phyloP scores from a whole-genome alignment of 1,140 invertebrate genomes.

The Drosophila cardini region DNA sequence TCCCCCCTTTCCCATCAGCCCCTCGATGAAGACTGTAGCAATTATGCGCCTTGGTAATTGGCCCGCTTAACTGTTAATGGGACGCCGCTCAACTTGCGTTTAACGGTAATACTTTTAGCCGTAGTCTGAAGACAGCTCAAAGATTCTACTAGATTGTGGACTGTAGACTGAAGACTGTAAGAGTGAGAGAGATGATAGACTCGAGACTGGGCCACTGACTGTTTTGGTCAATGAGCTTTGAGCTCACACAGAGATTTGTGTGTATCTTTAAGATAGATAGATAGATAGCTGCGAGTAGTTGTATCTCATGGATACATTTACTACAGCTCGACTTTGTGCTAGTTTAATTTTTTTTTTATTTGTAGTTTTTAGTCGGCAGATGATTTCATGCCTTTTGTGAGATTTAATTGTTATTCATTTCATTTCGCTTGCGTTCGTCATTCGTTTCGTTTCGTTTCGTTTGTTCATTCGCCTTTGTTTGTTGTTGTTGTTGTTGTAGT shows the following conservation, averaged over 20 bases:
- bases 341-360: conserved; percentile 42
- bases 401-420: conserved; percentile 83
- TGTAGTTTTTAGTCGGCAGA: conserved; percentile 63
- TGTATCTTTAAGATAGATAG: conserved; percentile 47
- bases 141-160: conserved; percentile 17
- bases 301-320: conserved; percentile 53
- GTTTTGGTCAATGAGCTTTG: conserved; percentile 79
- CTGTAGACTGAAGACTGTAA: conserved; percentile 16
- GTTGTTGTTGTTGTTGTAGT: conserved; percentile 22
- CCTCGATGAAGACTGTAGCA: conserved; percentile 45
- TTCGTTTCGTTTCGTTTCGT: conserved; percentile 19
- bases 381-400: conserved; percentile 80
- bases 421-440: conserved; percentile 38
- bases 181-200: conserved; percentile 7
- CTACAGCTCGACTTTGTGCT: conserved; percentile 44
- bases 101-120: conserved; percentile 64
- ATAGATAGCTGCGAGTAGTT: conserved; percentile 33
- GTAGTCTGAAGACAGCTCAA: conserved; percentile 9
- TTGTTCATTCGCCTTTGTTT: conserved; percentile 33
- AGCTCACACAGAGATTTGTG: conserved; percentile 45
- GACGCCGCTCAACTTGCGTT: conserved; percentile 67
- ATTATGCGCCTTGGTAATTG: conserved; percentile 76
- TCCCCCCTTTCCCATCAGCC: background rate
- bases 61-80: conserved; percentile 80
- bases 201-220: conserved; percentile 38